A percentile compares a stretch with the other conserved stretches of the same genome.
Conservation (phyloP, 2,888 invertebrate genomes). For the Synergus japonicus region DNA sequence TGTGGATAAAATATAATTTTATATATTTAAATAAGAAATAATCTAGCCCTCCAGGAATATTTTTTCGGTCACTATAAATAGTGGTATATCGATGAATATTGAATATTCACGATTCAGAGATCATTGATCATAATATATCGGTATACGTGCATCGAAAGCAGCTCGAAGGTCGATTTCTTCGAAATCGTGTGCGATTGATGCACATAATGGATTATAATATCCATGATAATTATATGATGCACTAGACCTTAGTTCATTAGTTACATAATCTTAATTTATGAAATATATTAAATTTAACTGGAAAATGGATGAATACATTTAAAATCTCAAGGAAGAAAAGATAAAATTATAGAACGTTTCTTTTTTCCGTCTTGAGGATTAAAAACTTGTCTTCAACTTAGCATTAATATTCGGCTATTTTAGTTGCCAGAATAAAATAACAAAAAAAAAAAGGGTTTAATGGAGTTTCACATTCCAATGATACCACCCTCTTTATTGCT, state of each 20-base stretch:
- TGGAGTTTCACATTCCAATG: background rate
- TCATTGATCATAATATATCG: conserved; percentile 11
- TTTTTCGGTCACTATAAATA: background rate
- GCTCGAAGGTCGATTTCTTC: conserved; percentile 30
- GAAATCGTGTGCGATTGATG: background rate
- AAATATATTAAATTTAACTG: background rate
- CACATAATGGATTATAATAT: conserved; percentile 27
- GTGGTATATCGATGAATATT: conserved; percentile 13
- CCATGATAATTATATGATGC: conserved; percentile 21
- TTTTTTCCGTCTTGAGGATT: background rate
- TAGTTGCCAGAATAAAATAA: background rate
- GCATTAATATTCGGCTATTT: background rate
- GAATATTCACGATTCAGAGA: conserved; percentile 22
- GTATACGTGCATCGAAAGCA: conserved; percentile 37
- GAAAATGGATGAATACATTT: no score
- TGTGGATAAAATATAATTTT: background rate
- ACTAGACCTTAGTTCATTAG: conserved; percentile 4
- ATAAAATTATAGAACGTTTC: no score
- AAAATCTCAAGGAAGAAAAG: no score
- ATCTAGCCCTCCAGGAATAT: background rate
- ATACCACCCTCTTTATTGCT: background rate
- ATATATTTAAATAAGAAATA: background rate
- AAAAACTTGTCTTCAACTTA: background rate
- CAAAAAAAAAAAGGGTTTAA: background rate
- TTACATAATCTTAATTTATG: background rate